Percentiles rank a stretch among this genome's conserved stretches.
phyloP scores from a whole-genome alignment of 2,797 vertebrate genomes.

The Limnodromus scolopaceus region DNA sequence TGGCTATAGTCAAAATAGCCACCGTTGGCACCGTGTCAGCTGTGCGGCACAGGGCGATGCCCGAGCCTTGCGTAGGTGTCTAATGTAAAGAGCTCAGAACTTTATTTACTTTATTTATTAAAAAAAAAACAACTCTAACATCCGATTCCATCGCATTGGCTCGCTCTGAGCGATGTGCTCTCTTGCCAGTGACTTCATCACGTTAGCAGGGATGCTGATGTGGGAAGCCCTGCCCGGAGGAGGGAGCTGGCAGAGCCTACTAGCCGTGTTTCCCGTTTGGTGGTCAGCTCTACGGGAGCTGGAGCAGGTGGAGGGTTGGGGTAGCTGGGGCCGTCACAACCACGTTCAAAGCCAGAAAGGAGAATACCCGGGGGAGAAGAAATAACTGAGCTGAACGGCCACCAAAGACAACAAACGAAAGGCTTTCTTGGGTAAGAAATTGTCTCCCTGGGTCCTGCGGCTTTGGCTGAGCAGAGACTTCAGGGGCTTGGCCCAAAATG shows the following conservation, averaged over 20 bases:
- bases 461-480: neutral
- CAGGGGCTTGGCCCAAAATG: neutral
- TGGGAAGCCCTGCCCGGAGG: neutral
- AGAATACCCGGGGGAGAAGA: fast-evolving
- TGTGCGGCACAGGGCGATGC: fast-evolving
- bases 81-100: neutral
- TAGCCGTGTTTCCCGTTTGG: neutral
- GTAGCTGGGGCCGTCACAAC: neutral
- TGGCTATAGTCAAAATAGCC: neutral
- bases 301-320: neutral
- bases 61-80: fast-evolving
- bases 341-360: neutral
- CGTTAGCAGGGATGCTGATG: neutral
- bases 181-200: fast-evolving
- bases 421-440: neutral
- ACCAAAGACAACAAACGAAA: neutral
- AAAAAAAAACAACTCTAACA: neutral
- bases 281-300: neutral
- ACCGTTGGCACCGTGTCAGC: neutral
- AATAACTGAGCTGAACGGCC: neutral
- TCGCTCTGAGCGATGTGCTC: neutral
- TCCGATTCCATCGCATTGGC: fast-evolving
- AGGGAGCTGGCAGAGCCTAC: neutral
- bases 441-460: neutral
- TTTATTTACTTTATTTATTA: neutral